Conservation (phyloP, 2,888 invertebrate genomes). For the Atethmia centrago region DNA sequence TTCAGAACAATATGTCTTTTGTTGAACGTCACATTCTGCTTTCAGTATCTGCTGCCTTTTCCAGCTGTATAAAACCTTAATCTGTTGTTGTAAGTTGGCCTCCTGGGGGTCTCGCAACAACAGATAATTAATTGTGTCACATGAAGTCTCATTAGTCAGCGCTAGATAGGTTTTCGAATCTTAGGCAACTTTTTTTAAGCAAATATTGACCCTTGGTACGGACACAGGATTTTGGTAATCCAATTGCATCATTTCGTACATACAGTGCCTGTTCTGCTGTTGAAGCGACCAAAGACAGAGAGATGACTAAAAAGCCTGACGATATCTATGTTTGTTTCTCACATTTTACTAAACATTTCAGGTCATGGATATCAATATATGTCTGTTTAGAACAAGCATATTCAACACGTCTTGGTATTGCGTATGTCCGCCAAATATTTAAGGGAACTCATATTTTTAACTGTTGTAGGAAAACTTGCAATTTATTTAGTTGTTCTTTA, state of each 20-base stretch:
- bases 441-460: conserved; percentile 30
- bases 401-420: conserved; percentile 85
- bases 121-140: background rate
- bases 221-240: background rate
- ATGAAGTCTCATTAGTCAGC: background rate
- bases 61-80: background rate
- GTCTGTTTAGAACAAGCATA: conserved; percentile 77
- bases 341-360: conserved; percentile 73
- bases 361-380: conserved; percentile 84
- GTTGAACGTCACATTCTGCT: background rate
- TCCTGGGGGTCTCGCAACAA: background rate
- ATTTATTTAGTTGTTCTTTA: conserved; percentile 55
- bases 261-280: background rate
- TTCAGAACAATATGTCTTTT: background rate
- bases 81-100: background rate
- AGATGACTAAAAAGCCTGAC: background rate
- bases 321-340: background rate
- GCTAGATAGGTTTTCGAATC: background rate
- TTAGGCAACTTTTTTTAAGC: background rate
- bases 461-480: conserved; percentile 56
- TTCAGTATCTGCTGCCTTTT: background rate
- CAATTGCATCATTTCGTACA: background rate
- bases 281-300: background rate
- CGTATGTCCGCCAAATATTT: conserved; percentile 76
- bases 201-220: background rate